Evolutionary conservation across 1,140 invertebrate species (phyloP).

Genomic region (Leptopilina boulardi): DNA sequence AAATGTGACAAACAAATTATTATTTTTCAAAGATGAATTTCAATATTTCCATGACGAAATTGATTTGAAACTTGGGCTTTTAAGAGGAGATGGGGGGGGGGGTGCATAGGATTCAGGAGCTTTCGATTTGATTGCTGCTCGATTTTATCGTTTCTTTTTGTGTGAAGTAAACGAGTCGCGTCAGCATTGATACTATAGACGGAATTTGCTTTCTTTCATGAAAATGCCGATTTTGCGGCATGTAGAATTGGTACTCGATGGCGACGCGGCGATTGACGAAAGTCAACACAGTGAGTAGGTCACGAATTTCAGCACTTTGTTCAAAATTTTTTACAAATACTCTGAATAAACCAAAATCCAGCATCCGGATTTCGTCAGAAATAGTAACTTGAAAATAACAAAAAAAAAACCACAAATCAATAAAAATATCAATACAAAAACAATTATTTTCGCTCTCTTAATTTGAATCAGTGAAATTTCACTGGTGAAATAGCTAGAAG

Average conservation of each 20-base stretch:
- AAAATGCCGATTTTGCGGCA: constrained; percentile 76
- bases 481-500: no score
- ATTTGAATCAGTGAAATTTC: no score
- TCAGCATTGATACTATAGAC: constrained; percentile 83
- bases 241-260: constrained; percentile 80
- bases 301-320: constrained; percentile 71
- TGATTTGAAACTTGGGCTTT: neutral
- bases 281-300: constrained; percentile 82
- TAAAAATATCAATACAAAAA: neutral
- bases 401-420: neutral
- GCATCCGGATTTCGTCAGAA: constrained; percentile 83
- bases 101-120: neutral
- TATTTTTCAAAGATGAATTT: neutral
- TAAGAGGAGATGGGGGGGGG: no score
- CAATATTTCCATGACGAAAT: neutral
- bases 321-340: constrained; percentile 79
- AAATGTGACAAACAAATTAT: constrained; percentile 15
- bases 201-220: constrained; percentile 85
- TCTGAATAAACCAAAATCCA: constrained; percentile 88
- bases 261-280: constrained; percentile 80
- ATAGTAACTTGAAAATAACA: constrained; percentile 77
- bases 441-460: no score
- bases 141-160: constrained; percentile 41
- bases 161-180: constrained; percentile 74
- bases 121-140: constrained; percentile 29